These are phyloP conservation scores for Potorous gilbertii DNA, from an alignment of 2,797 vertebrate species.

Conservation along the genomic window DNA sequence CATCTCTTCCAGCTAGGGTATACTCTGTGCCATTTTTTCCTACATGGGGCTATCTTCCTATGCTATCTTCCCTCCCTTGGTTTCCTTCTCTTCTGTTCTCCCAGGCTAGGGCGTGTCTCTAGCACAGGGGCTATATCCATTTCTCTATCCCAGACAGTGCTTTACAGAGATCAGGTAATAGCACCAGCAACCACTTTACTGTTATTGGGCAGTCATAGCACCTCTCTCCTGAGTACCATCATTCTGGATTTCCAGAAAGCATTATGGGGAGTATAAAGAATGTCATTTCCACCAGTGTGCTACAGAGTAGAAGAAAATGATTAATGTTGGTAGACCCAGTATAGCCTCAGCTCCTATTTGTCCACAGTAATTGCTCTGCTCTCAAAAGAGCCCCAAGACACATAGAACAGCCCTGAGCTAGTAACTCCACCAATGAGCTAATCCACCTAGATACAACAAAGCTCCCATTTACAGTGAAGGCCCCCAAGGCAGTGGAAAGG, in stretches of 20 bases:
- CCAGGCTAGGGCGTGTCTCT: neutral
- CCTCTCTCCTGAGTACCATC: neutral
- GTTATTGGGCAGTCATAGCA: neutral
- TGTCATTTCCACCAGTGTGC: neutral
- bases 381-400: neutral
- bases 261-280: neutral
- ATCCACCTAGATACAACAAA: neutral
- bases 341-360: neutral
- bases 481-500: neutral
- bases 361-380: neutral
- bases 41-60: neutral
- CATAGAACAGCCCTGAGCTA: neutral
- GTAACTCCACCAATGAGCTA: neutral
- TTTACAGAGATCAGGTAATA: neutral
- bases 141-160: neutral
- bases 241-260: neutral
- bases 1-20: neutral
- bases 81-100: neutral
- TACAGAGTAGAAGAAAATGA: neutral
- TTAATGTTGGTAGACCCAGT: neutral
- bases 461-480: neutral
- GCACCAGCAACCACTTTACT: neutral
- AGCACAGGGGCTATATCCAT: neutral
- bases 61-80: neutral
- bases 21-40: neutral